Base-by-base conservation (phyloP, 1,140 invertebrate genomes). In the Halotydeus destructor region DNA sequence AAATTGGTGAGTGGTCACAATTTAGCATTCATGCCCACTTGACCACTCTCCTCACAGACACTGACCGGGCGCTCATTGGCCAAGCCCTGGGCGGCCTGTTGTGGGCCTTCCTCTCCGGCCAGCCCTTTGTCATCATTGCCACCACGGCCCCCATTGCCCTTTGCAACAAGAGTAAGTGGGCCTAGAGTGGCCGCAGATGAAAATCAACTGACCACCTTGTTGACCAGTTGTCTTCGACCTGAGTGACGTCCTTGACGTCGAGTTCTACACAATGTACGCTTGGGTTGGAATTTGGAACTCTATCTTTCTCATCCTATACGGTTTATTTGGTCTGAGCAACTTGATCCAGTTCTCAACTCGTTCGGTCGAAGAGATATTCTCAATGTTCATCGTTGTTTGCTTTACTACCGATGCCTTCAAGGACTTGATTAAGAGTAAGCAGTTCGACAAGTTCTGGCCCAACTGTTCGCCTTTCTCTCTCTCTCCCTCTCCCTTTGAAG, bases 311-410 rank as follows among this genome's bases (percentile, higher is more conserved):
- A 49, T 68, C 24, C 41, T 68, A 5, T 68, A 65, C 48, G 52
- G 62, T 3, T 41, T 60, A 21, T 58, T 61, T 16, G 62, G 64
- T 47, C 49, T 63, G 33, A 64, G 61, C 44, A 60, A 60, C 44
- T 48, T 69, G 14, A 67, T 67, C 63, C 58, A 58, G 48, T 63
- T 58, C 49, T 37, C 32, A 55, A 60, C 40, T 47, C 61, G 64
- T 50, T 67, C 64, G 3, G 64, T 63, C 31, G 66, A 68, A 50
- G 66, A 68, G 53, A 67, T 68, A 48, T 68, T 68, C 53, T 63
- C 64, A 23, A 38, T 66, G 6, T 68, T 68, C 51, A 65, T 66
- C 23, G 60, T 62, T n/a, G 59, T 68, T 41, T 65, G 66, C 4
- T 68, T 68, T 45, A 57, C 58, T 42, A 60, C 63, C 16, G 66